Percentiles rank a stretch among this genome's conserved stretches.
phyloP scores from a whole-genome alignment of 2,797 vertebrate species.

The Epinephelus malabaricus region DNA sequence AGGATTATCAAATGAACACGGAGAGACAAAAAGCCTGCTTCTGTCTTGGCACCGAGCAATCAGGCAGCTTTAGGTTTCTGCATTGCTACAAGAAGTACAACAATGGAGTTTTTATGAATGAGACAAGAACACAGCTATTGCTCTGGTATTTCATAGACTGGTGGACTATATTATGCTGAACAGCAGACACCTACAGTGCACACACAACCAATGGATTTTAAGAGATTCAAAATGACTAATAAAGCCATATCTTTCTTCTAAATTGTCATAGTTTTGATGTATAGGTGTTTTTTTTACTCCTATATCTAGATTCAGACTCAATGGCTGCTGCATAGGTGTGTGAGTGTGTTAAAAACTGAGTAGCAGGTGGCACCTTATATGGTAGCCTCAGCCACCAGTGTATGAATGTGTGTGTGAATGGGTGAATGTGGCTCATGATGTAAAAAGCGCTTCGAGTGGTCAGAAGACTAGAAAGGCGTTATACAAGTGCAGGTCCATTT shows the following conservation, averaged over 20 bases:
- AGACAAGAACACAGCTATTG: slow-evolving; percentile 15
- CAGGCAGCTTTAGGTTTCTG: slow-evolving; percentile 56
- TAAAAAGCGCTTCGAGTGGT: no score
- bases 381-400: no score
- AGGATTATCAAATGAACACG: slow-evolving; percentile 79
- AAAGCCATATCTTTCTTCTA: neutral
- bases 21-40: slow-evolving; percentile 71
- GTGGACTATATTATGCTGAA: neutral
- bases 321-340: no score
- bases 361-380: no score
- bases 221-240: neutral
- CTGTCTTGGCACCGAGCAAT: slow-evolving; percentile 62
- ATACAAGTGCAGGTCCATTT: no score
- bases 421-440: no score
- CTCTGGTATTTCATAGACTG: slow-evolving; percentile 17
- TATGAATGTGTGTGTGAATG: no score
- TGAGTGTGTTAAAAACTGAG: no score
- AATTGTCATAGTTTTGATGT: neutral
- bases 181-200: neutral
- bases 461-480: no score
- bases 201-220: neutral
- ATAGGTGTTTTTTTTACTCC: neutral
- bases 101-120: slow-evolving; percentile 59
- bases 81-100: slow-evolving; percentile 41
- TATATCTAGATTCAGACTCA: neutral